A percentile compares a stretch with the other conserved stretches of the same genome.
These are phyloP conservation scores for Oceanodroma tethys DNA, from an alignment of 2,113 vertebrate genomes.

Conservation along the genomic window DNA sequence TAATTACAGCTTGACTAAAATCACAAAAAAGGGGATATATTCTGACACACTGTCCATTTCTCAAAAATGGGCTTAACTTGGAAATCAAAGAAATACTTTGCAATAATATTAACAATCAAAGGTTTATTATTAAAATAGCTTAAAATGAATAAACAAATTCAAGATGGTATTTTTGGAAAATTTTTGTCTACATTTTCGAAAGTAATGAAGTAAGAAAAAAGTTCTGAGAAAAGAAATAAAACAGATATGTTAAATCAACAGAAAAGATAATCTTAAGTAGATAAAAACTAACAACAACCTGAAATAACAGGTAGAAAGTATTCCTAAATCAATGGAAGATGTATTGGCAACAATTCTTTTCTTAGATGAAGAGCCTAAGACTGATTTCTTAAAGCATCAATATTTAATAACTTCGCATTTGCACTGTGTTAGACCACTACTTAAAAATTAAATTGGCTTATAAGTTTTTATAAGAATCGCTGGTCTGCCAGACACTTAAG, in stretches of 20 bases:
- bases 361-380: background rate
- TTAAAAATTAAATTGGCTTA: slow-evolving; percentile 41
- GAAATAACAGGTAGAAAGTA: background rate
- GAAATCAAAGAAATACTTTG: background rate
- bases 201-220: background rate
- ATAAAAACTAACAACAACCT: background rate
- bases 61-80: background rate
- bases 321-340: background rate
- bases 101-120: background rate
- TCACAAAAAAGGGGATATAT: background rate
- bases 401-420: slow-evolving; percentile 31
- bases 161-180: background rate
- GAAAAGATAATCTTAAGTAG: background rate
- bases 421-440: background rate
- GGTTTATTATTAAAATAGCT: background rate
- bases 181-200: background rate
- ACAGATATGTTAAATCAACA: background rate
- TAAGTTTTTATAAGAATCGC: background rate
- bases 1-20: background rate
- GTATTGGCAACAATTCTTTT: background rate
- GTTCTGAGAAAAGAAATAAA: background rate
- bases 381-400: slow-evolving; percentile 25
- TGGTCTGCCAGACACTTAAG: slow-evolving; percentile 7
- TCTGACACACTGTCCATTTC: background rate
- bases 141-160: background rate